Conservation (phyloP, 2,113 vertebrate genomes). For the Ailurus styani region DNA sequence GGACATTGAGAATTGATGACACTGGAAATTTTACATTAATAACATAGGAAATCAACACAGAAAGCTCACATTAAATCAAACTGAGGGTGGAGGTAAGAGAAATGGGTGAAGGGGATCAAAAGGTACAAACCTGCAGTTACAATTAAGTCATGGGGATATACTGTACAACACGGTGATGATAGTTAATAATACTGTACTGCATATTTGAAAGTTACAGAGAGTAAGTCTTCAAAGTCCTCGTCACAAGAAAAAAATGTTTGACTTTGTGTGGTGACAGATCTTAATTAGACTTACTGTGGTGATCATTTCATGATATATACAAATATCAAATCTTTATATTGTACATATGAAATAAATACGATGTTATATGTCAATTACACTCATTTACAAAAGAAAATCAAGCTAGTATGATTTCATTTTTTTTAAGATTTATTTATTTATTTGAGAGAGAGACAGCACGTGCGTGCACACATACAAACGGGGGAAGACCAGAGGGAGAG, state of each 20-base stretch:
- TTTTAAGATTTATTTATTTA: neutral
- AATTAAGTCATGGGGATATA: neutral
- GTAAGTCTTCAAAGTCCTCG: neutral
- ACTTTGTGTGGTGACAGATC: neutral
- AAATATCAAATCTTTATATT: neutral
- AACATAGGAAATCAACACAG: neutral
- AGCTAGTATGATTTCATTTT: neutral
- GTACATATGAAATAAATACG: neutral
- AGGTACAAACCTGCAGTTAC: neutral
- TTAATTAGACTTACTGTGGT: neutral
- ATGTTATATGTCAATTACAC: neutral
- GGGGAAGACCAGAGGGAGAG: neutral
- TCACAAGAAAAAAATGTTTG: neutral
- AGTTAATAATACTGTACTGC: neutral
- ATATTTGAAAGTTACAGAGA: neutral
- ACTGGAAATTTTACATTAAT: neutral
- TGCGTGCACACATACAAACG: neutral
- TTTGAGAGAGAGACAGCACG: neutral
- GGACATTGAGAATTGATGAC: neutral
- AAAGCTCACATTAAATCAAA: conserved; percentile 13
- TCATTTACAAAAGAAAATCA: neutral
- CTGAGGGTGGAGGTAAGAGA: neutral
- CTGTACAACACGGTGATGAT: neutral
- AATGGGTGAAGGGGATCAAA: neutral
- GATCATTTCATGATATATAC: neutral